These are phyloP conservation scores for Mycteria americana DNA, from an alignment of 2,797 vertebrate genomes.

Conservation along the genomic window DNA sequence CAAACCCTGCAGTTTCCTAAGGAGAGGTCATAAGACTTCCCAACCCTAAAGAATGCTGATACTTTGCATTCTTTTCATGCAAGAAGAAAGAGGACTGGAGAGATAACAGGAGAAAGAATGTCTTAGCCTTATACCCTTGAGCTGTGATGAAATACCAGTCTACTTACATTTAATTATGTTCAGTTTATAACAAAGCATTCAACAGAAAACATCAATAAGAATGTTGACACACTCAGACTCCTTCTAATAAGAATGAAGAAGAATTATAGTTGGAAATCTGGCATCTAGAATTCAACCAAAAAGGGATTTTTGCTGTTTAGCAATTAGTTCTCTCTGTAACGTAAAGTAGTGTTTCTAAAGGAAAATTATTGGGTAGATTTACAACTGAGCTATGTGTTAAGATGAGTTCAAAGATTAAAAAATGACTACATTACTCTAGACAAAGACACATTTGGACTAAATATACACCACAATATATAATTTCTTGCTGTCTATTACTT, in stretches of 20 bases:
- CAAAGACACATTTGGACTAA: constrained; percentile 24
- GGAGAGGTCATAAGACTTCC: constrained; percentile 33
- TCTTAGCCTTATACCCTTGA: constrained; percentile 44
- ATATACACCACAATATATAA: constrained; percentile 2
- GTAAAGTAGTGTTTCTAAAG: neutral
- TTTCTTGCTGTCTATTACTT: constrained; percentile 15
- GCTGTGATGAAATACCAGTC: constrained; percentile 58
- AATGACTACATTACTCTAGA: neutral
- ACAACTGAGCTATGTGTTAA: neutral
- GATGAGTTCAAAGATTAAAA: constrained; percentile 50
- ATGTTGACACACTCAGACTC: constrained; percentile 29
- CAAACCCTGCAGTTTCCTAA: neutral
- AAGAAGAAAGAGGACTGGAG: neutral
- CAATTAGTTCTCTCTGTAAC: constrained; percentile 28
- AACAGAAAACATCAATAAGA: constrained; percentile 54
- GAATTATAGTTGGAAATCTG: constrained; percentile 38
- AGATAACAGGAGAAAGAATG: constrained; percentile 51
- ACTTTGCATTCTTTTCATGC: constrained; percentile 50
- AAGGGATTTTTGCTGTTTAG: constrained; percentile 10
- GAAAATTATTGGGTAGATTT: constrained; percentile 26
- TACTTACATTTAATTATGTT: constrained; percentile 64
- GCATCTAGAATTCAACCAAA: constrained; percentile 19
- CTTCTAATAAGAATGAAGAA: constrained; percentile 46
- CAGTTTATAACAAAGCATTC: constrained; percentile 50
- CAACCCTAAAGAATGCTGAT: constrained; percentile 12